Evolutionary conservation across 2,888 invertebrate genomes (phyloP).

Genomic region (Chrysolina haemoptera): DNA sequence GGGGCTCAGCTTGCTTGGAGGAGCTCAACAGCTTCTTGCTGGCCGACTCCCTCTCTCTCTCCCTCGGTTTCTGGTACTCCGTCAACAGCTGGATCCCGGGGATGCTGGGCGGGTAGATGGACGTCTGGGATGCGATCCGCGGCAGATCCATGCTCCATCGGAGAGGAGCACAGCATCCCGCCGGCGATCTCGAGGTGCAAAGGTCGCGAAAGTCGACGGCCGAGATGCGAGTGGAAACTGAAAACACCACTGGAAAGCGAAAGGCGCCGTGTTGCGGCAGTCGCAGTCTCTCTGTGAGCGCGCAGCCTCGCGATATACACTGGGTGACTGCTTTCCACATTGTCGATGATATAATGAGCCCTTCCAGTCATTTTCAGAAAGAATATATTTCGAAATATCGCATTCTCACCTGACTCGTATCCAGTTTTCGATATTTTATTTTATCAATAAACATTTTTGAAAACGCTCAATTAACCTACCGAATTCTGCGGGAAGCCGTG

Average conservation of each 20-base stretch:
- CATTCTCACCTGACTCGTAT: too few species aligned
- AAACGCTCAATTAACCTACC: too few species aligned
- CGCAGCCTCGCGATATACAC: background rate
- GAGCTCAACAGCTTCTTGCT: conserved; percentile 63
- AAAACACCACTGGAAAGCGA: background rate
- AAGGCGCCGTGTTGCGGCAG: conserved; percentile 18
- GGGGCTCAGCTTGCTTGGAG: conserved; percentile 62
- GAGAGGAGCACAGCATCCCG: conserved; percentile 50
- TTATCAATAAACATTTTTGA: too few species aligned
- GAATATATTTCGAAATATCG: too few species aligned
- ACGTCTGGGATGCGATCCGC: conserved; percentile 66
- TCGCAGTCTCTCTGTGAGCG: background rate
- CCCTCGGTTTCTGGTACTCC: conserved; percentile 53
- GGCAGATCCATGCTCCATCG: conserved; percentile 67
- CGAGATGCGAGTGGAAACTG: background rate
- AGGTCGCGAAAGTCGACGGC: background rate
- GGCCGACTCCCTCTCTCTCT: conserved; percentile 56
- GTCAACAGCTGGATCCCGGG: conserved; percentile 58
- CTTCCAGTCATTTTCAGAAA: too few species aligned
- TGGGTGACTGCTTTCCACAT: background rate
- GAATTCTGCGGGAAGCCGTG: too few species aligned
- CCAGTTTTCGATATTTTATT: too few species aligned
- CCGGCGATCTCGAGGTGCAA: conserved; percentile 8
- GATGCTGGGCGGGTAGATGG: conserved; percentile 63
- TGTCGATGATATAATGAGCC: too few species aligned